Evolutionary conservation across 2,113 vertebrate genomes (phyloP).

Genomic region (Caracal caracal): DNA sequence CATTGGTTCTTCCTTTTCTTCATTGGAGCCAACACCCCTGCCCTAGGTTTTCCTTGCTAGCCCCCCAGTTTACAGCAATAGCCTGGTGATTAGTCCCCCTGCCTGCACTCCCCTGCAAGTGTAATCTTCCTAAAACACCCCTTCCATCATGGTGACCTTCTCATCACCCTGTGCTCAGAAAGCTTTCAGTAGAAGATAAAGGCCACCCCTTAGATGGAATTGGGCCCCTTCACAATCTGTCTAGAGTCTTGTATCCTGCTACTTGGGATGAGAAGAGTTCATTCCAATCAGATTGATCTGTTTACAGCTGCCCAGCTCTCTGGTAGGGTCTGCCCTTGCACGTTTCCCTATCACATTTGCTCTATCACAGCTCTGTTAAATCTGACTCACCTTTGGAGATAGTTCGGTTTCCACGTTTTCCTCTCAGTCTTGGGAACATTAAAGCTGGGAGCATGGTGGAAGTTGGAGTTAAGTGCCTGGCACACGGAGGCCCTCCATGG

Average conservation of each 20-base stretch:
- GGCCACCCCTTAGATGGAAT: neutral
- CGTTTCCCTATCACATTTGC: neutral
- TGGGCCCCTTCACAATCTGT: neutral
- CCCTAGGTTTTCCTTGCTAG: neutral
- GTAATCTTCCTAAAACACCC: neutral
- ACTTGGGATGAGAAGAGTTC: neutral
- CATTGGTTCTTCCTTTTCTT: neutral
- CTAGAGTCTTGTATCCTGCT: neutral
- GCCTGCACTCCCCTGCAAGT: neutral
- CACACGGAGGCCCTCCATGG: neutral
- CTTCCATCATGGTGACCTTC: slow-evolving; percentile 49
- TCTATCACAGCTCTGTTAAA: neutral
- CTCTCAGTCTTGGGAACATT: neutral
- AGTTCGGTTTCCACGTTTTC: neutral
- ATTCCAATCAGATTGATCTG: neutral
- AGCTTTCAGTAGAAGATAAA: slow-evolving; percentile 51
- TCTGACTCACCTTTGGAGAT: neutral
- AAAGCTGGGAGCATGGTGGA: neutral
- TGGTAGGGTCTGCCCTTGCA: neutral
- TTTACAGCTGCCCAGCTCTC: neutral
- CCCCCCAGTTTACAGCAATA: neutral
- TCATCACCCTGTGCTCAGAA: slow-evolving; percentile 39
- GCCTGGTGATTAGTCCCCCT: neutral
- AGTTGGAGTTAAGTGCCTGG: neutral
- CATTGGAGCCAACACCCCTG: neutral